Evolutionary conservation across 37 sponge, comb jelly and placozoan species (phyloP).

Genomic region (Hormiphora californensis): DNA sequence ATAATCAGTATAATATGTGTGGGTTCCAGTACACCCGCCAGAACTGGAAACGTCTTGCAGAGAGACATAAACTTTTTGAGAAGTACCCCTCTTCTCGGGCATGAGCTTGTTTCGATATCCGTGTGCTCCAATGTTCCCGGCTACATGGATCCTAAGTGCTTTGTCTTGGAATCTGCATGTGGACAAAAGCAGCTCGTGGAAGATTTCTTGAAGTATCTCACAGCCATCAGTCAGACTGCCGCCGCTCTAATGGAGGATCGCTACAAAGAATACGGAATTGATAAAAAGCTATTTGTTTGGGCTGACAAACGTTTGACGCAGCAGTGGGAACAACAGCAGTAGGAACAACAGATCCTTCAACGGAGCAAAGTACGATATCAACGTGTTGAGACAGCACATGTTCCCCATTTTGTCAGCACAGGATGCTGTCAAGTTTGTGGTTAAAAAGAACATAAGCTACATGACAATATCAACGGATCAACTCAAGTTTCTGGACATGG

Average conservation of each 20-base stretch:
- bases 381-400: background rate
- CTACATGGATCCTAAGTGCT: background rate
- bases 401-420: background rate
- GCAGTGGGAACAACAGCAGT: background rate
- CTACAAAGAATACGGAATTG: too few relatives aligned
- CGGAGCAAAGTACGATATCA: background rate
- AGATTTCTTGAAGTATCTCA: background rate
- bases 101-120: background rate
- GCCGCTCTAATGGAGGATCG: too few relatives aligned
- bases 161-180: background rate
- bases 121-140: conserved; percentile 20
- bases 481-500: background rate
- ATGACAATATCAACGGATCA: background rate
- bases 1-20: too few relatives aligned
- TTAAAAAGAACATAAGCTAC: background rate
- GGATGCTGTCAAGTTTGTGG: background rate
- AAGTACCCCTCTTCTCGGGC: too few relatives aligned
- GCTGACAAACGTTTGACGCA: background rate
- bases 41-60: too few relatives aligned
- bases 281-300: too few relatives aligned
- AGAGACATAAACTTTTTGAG: too few relatives aligned
- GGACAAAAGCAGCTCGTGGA: background rate
- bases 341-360: background rate
- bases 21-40: too few relatives aligned
- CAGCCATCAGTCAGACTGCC: too few relatives aligned